A percentile compares a stretch with the other conserved stretches of the same genome.
Conservation (phyloP, 2,797 vertebrate genomes). For the Molossus molossus region DNA sequence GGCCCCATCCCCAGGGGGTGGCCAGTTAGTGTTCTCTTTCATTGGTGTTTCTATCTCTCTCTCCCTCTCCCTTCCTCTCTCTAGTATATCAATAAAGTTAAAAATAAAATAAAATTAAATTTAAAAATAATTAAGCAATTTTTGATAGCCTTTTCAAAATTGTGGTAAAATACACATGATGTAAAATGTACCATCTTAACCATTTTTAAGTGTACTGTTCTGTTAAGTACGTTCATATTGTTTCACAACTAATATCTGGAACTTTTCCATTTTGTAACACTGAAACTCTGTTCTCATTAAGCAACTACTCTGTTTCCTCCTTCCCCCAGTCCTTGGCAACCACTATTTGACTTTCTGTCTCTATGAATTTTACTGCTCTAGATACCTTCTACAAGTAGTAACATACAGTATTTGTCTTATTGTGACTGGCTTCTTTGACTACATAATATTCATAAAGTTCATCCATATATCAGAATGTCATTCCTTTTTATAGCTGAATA, state of each 20-base stretch:
- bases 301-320: background rate
- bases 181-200: background rate
- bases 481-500: slow-evolving; percentile 13
- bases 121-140: background rate
- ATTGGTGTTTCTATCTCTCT: too few relatives aligned
- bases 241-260: background rate
- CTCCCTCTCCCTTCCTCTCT: too few relatives aligned
- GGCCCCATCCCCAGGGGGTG: too few relatives aligned
- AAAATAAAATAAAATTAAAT: too few relatives aligned
- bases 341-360: background rate
- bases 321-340: background rate
- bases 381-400: background rate
- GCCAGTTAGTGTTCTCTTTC: too few relatives aligned
- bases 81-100: too few relatives aligned
- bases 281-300: background rate
- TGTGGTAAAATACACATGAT: slow-evolving; percentile 5
- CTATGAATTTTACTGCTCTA: background rate
- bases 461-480: background rate
- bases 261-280: background rate
- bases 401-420: background rate
- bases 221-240: background rate
- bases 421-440: slow-evolving; percentile 7
- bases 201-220: background rate
- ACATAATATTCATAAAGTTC: background rate
- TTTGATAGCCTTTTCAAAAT: background rate